These are phyloP conservation scores for Pipistrellus nathusii DNA, from an alignment of 2,797 vertebrate genomes.

Conservation along the genomic window DNA sequence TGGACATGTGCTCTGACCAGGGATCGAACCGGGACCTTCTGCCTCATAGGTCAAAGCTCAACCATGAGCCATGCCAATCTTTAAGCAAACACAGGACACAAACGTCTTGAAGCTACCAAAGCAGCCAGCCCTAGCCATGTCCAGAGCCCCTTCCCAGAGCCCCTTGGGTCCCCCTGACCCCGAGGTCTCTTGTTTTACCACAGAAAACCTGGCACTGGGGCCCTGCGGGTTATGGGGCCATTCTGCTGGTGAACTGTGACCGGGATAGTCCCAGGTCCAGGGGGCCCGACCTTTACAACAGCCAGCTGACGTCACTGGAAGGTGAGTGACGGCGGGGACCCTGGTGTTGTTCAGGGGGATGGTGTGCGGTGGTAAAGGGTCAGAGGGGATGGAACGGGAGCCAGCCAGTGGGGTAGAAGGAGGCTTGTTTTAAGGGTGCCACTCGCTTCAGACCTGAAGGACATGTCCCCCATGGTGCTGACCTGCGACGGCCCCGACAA, in stretches of 20 bases:
- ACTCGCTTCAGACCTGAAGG: slow-evolving; percentile 91
- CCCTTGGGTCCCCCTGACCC: not conserved
- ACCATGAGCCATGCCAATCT: not conserved
- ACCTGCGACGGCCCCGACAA: slow-evolving; percentile 89
- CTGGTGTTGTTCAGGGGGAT: not conserved
- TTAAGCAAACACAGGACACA: not conserved
- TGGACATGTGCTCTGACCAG: no score
- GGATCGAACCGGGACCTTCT: no score
- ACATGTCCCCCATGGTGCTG: slow-evolving; percentile 95
- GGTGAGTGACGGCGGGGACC: slow-evolving; percentile 75
- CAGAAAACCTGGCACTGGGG: slow-evolving; percentile 95
- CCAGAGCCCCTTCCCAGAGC: not conserved
- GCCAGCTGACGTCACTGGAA: slow-evolving; percentile 52
- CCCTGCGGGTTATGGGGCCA: slow-evolving; percentile 91
- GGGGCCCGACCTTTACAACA: slow-evolving; percentile 67
- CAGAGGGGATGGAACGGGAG: accelerated
- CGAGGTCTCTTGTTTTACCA: not conserved
- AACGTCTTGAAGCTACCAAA: not conserved
- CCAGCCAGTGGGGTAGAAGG: accelerated
- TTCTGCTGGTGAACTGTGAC: slow-evolving; percentile 96
- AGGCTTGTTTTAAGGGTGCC: not conserved
- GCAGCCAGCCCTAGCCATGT: not conserved
- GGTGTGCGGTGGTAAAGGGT: accelerated
- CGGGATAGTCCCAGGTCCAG: slow-evolving; percentile 74
- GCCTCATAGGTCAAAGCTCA: no score